phyloP scores from a whole-genome alignment of 2,113 vertebrate genomes.

The Macquaria ambigua region DNA sequence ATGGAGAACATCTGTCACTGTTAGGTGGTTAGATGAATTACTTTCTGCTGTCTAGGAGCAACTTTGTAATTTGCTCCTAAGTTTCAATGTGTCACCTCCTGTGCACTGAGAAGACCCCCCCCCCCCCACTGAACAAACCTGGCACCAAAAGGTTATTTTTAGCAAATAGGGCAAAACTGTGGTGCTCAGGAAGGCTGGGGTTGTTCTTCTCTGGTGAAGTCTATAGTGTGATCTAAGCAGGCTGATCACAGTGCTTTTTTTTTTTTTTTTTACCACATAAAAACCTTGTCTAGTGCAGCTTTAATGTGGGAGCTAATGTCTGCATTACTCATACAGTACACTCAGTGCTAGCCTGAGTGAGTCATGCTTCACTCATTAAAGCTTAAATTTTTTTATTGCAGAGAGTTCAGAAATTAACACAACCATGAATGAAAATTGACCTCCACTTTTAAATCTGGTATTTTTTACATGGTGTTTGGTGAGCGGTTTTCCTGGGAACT shows the following conservation, averaged over 20 bases:
- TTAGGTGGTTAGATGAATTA: background rate
- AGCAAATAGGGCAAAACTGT: constrained; percentile 54
- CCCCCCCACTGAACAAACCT: constrained; percentile 3
- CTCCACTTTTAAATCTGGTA: background rate
- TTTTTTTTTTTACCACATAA: background rate
- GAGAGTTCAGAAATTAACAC: background rate
- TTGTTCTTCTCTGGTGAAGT: constrained; percentile 15
- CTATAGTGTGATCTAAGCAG: constrained; percentile 37
- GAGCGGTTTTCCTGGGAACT: background rate
- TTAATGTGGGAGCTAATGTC: constrained; percentile 5
- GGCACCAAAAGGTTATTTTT: constrained; percentile 50
- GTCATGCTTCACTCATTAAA: constrained; percentile 1
- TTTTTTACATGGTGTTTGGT: background rate
- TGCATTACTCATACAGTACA: background rate
- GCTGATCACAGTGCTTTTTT: constrained; percentile 19
- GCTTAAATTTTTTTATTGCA: no score
- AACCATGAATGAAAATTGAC: background rate
- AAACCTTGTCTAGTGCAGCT: constrained; percentile 26
- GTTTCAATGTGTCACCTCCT: constrained; percentile 30
- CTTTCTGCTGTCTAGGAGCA: constrained; percentile 1
- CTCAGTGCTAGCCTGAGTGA: background rate
- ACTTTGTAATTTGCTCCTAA: background rate
- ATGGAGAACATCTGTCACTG: background rate
- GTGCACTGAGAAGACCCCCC: background rate
- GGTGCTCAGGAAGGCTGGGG: constrained; percentile 6